Percentiles rank a stretch among this genome's conserved stretches.
These are phyloP conservation scores for Polypterus bichir DNA, from an alignment of 2,113 vertebrate genomes.

Conservation along the genomic window DNA sequence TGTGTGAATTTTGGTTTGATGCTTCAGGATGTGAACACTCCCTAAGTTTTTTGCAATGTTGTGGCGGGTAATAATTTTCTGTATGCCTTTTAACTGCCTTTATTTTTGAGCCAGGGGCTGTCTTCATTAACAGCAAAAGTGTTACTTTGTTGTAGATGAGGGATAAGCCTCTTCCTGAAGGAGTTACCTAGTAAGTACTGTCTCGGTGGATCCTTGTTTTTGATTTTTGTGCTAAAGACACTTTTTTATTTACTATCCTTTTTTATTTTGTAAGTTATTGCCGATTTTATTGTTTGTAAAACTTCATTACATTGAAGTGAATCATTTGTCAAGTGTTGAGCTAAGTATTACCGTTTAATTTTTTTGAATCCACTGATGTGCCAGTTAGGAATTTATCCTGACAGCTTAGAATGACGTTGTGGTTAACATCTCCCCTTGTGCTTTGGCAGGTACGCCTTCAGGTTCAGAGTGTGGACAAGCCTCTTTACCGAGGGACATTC, in stretches of 20 bases:
- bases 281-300: too few relatives aligned
- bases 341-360: too few relatives aligned
- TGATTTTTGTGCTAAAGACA: conserved; percentile 6
- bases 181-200: conserved; percentile 86
- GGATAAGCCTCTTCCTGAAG: conserved; percentile 75
- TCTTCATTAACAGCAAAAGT: conserved; percentile 77
- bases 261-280: too few relatives aligned
- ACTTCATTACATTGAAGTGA: too few relatives aligned
- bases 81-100: conserved; percentile 57
- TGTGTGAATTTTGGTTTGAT: too few relatives aligned
- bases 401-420: too few relatives aligned
- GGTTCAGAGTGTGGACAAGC: conserved; percentile 78
- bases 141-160: conserved; percentile 90
- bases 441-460: conserved; percentile 82
- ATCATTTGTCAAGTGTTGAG: too few relatives aligned
- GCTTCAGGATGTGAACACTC: too few relatives aligned
- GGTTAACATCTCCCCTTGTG: conserved; percentile 7
- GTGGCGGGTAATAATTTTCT: conserved; percentile 22
- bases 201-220: conserved; percentile 67
- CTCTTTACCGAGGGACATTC: conserved; percentile 78
- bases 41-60: too few relatives aligned
- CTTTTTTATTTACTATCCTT: too few relatives aligned
- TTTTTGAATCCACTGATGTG: too few relatives aligned
- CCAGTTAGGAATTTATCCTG: too few relatives aligned
- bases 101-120: conserved; percentile 62